Percentiles rank a stretch among this genome's conserved stretches.
These are phyloP conservation scores for Mayetiola destructor DNA, from an alignment of 2,888 invertebrate genomes.

Conservation along the genomic window DNA sequence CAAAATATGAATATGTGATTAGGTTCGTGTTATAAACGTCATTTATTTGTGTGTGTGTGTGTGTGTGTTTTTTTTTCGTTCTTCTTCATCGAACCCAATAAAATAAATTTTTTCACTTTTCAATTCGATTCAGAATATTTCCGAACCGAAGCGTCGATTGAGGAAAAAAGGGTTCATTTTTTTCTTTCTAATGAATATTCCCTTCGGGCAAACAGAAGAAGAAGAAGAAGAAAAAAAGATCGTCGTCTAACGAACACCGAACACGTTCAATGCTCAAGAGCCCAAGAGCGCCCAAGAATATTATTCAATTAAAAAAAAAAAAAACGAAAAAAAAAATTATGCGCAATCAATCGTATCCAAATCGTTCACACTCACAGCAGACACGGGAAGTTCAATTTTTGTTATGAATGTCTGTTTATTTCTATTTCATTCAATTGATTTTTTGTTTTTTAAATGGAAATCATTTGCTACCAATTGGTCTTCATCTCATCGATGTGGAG, in stretches of 20 bases:
- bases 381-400: constrained; percentile 5
- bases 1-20: constrained; percentile 12
- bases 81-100: background rate
- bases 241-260: too few relatives aligned
- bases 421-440: constrained; percentile 1
- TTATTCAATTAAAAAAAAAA: too few relatives aligned
- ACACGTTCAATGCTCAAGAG: too few relatives aligned
- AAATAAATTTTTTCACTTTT: background rate
- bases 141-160: background rate
- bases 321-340: too few relatives aligned
- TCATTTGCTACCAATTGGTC: too few relatives aligned
- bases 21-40: too few relatives aligned
- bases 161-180: constrained; percentile 3
- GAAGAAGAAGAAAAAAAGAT: too few relatives aligned
- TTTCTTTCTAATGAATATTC: background rate
- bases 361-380: constrained; percentile 9
- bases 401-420: too few relatives aligned
- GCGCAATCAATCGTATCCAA: constrained; percentile 11
- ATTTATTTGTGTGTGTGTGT: too few relatives aligned
- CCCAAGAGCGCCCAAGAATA: too few relatives aligned
- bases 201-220: constrained; percentile 10
- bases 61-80: background rate
- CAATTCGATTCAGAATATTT: background rate
- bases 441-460: too few relatives aligned
- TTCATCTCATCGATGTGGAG: too few relatives aligned